Conservation (phyloP, 2,888 invertebrate genomes). For the Loripinus fragilis region DNA sequence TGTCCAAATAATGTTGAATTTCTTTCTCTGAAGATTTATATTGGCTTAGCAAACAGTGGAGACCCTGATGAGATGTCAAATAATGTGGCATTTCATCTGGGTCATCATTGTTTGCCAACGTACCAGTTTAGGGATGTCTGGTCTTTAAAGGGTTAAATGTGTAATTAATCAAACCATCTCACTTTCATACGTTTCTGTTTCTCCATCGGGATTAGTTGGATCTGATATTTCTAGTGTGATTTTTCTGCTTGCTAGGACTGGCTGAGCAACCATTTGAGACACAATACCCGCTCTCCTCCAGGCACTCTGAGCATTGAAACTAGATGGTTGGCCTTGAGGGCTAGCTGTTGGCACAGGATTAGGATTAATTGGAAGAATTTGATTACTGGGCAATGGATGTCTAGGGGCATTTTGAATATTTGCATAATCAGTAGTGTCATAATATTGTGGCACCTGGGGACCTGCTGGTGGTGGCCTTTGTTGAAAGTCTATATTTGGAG, state of each 20-base stretch:
- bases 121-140: too few relatives aligned
- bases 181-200: conserved; percentile 2
- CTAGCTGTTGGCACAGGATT: background rate
- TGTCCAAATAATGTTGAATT: too few relatives aligned
- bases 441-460: background rate
- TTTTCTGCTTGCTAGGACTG: background rate
- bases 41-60: too few relatives aligned
- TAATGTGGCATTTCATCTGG: too few relatives aligned
- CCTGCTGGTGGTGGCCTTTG: background rate
- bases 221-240: background rate
- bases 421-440: background rate
- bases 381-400: background rate
- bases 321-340: background rate
- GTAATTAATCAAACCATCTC: too few relatives aligned
- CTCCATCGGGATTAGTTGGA: background rate
- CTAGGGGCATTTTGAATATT: background rate
- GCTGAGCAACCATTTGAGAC: background rate
- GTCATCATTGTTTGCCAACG: too few relatives aligned
- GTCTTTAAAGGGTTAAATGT: too few relatives aligned
- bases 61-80: too few relatives aligned
- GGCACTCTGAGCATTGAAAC: background rate
- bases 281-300: background rate
- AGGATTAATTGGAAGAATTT: conserved; percentile 3
- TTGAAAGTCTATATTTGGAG: background rate
- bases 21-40: too few relatives aligned